Percentiles rank a stretch among this genome's conserved stretches.
Conservation (phyloP, 1,140 invertebrate genomes). For the Phthorimaea operculella region DNA sequence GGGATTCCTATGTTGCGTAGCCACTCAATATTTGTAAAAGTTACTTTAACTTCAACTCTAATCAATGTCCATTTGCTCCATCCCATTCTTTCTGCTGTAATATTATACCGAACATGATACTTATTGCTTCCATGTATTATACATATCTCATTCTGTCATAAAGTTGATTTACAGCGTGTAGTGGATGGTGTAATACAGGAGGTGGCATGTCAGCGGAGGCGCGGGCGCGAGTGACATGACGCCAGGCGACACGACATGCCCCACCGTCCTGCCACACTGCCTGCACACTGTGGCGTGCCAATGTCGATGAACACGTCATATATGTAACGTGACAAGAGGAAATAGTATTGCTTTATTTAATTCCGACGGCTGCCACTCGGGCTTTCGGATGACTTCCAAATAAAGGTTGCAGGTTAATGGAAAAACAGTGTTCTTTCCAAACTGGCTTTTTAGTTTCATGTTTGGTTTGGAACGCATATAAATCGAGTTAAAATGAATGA, state of each 20-base stretch:
- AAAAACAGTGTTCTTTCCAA: constrained; percentile 3
- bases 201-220: neutral
- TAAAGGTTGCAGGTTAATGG: constrained; percentile 1
- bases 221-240: constrained; percentile 12
- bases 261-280: neutral
- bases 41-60: too few species aligned
- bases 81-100: too few species aligned
- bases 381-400: constrained; percentile 5
- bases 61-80: too few species aligned
- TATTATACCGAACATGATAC: too few species aligned
- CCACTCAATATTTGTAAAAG: too few species aligned
- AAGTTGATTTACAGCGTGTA: neutral
- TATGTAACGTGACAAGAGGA: constrained; percentile 31
- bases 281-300: constrained; percentile 3
- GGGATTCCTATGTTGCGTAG: too few species aligned
- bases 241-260: neutral
- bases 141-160: neutral
- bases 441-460: neutral
- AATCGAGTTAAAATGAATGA: too few species aligned
- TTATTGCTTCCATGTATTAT: too few species aligned
- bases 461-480: too few species aligned
- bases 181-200: neutral
- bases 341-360: constrained; percentile 47
- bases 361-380: constrained; percentile 17
- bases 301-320: constrained; percentile 33